These are phyloP conservation scores for Fragum fragum DNA, from an alignment of 2,888 invertebrate genomes.

Conservation along the genomic window DNA sequence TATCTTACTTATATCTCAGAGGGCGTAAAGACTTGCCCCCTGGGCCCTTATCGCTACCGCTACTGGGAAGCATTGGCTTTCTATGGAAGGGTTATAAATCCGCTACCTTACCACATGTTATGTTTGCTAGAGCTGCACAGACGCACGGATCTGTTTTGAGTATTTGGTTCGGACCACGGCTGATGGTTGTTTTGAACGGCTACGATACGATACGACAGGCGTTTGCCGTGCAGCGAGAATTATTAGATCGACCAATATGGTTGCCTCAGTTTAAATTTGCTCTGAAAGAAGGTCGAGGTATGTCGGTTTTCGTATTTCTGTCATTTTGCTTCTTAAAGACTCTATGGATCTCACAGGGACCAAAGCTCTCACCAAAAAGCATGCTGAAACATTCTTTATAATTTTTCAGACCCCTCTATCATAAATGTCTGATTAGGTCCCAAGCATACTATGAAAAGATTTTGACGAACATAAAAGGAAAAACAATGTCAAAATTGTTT, in stretches of 20 bases:
- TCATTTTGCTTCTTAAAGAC: no score
- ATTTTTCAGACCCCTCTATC: no score
- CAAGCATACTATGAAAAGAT: no score
- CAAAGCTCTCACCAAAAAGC: no score
- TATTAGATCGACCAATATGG: slow-evolving; percentile 19
- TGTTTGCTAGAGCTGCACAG: background rate
- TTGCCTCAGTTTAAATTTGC: slow-evolving; percentile 12
- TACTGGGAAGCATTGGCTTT: slow-evolving; percentile 13
- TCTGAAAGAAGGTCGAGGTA: slow-evolving; percentile 5
- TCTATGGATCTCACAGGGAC: no score
- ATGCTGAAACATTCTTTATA: no score
- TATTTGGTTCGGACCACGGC: slow-evolving; percentile 24
- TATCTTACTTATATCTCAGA: background rate
- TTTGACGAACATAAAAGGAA: no score
- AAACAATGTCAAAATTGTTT: no score
- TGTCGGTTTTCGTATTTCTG: background rate
- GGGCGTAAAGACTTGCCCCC: slow-evolving; percentile 11
- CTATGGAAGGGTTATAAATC: background rate
- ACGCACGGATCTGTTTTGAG: slow-evolving; percentile 11
- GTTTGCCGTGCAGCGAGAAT: slow-evolving; percentile 20
- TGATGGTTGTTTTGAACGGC: slow-evolving; percentile 23
- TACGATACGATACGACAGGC: slow-evolving; percentile 21
- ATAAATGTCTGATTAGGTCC: no score
- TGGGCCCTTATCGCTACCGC: slow-evolving; percentile 6
- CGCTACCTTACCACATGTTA: slow-evolving; percentile 3